A percentile compares a stretch with the other conserved stretches of the same genome.
These are phyloP conservation scores for Eptesicus fuscus DNA, from an alignment of 2,113 vertebrate species.

Conservation along the genomic window DNA sequence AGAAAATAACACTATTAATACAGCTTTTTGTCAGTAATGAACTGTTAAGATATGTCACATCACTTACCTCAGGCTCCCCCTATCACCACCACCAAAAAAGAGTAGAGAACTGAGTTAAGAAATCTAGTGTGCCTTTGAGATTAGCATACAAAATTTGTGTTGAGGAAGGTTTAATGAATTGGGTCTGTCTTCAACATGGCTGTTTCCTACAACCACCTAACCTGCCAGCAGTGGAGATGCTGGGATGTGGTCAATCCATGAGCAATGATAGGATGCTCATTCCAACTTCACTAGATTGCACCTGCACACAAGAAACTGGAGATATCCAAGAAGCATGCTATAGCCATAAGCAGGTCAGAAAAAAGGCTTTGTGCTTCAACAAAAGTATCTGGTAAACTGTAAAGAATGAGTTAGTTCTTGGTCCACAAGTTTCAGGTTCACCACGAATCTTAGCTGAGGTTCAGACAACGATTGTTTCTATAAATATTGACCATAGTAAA, in stretches of 20 bases:
- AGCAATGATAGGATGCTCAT: neutral
- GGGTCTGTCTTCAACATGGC: neutral
- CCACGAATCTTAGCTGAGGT: neutral
- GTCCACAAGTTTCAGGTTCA: slow-evolving; percentile 7
- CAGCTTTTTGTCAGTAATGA: neutral
- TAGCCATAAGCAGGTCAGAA: neutral
- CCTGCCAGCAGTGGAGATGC: neutral
- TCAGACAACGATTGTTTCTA: neutral
- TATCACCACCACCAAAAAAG: neutral
- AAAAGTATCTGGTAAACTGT: neutral
- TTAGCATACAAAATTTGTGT: neutral
- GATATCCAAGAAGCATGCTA: neutral
- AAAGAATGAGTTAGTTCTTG: neutral
- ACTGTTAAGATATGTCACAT: neutral
- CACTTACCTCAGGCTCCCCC: neutral
- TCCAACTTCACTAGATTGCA: neutral
- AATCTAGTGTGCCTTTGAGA: neutral
- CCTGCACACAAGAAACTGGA: neutral
- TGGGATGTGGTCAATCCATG: neutral
- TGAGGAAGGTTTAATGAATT: neutral
- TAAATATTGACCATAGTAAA: neutral
- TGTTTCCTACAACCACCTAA: neutral
- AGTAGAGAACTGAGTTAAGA: neutral
- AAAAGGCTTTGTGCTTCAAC: neutral
- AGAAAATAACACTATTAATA: neutral